These are phyloP conservation scores for Turritopsis rubra DNA, from an alignment of 30 jellyfish, hydroid and myxozoan species.

Conservation along the genomic window DNA sequence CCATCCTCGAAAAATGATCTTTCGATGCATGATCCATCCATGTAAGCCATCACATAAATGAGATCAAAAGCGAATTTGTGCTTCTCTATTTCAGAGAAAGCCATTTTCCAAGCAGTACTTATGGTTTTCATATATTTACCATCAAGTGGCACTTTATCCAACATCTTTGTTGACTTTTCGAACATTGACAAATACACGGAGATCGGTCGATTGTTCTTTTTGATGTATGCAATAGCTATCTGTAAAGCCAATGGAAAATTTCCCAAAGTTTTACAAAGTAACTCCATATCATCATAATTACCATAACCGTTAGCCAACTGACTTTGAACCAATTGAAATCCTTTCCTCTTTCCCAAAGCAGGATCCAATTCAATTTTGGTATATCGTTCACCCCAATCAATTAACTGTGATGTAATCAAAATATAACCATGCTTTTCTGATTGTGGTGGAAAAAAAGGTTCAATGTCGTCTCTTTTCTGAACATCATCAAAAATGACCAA, in stretches of 20 bases:
- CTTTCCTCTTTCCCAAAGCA: slow-evolving; percentile 18
- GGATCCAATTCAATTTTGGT: slow-evolving; percentile 13
- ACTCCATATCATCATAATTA: slow-evolving; percentile 13
- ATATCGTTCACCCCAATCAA: slow-evolving; percentile 41
- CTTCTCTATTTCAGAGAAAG: not conserved
- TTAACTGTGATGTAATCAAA: slow-evolving; percentile 34
- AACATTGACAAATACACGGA: not conserved
- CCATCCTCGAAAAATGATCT: not conserved
- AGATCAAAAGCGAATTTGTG: not conserved
- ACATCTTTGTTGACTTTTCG: not conserved
- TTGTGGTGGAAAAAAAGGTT: slow-evolving; percentile 14
- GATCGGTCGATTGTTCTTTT: slow-evolving; percentile 1
- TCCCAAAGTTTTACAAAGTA: slow-evolving; percentile 30
- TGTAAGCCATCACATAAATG: not conserved
- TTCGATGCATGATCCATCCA: slow-evolving; percentile 4
- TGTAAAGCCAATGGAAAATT: slow-evolving; percentile 54
- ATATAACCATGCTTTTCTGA: slow-evolving; percentile 19
- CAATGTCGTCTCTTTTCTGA: slow-evolving; percentile 24
- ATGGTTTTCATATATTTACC: not conserved
- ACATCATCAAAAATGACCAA: slow-evolving; percentile 38
- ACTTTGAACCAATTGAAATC: slow-evolving; percentile 16
- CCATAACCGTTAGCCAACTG: not conserved
- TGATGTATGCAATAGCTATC: slow-evolving; percentile 49
- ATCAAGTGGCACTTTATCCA: not conserved
- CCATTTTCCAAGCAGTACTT: slow-evolving; percentile 1